Conservation (phyloP, 2,797 vertebrate species). For the Argyrosomus regius region DNA sequence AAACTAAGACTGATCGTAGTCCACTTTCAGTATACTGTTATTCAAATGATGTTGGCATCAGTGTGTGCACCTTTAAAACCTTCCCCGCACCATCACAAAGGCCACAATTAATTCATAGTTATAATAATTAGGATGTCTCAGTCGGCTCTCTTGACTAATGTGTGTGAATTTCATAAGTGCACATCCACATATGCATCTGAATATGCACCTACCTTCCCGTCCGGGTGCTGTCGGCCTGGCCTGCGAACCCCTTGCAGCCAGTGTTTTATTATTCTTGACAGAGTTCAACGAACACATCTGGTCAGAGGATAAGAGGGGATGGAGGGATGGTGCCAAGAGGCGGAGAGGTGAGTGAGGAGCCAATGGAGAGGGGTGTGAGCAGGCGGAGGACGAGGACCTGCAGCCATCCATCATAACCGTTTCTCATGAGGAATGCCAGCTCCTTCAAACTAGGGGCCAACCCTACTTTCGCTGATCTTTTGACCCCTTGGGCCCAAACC, state of each 20-base stretch:
- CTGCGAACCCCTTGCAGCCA: conserved; percentile 53
- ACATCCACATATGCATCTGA: conserved; percentile 16
- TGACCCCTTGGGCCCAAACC: conserved; percentile 49
- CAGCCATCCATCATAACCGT: conserved; percentile 81
- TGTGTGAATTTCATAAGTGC: conserved; percentile 34
- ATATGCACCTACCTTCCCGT: conserved; percentile 13
- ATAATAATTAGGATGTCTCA: not conserved
- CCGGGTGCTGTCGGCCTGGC: conserved; percentile 47
- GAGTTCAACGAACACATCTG: conserved; percentile 91
- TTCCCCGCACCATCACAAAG: not conserved
- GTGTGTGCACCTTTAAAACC: not conserved
- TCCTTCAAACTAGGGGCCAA: conserved; percentile 58
- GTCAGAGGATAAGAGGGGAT: conserved; percentile 79
- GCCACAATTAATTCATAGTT: conserved; percentile 2
- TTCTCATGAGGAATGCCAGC: conserved; percentile 68
- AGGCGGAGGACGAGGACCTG: conserved; percentile 73
- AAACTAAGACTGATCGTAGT: not conserved
- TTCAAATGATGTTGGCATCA: not conserved
- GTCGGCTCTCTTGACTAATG: conserved; percentile 12
- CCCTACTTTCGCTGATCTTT: conserved; percentile 51
- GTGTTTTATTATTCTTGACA: conserved; percentile 91
- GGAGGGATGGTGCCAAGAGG: conserved; percentile 77
- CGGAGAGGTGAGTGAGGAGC: conserved; percentile 78
- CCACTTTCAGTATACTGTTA: not conserved
- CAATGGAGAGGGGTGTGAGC: conserved; percentile 69